Conservation (phyloP, 1,140 invertebrate genomes). For the Manduca sexta region DNA sequence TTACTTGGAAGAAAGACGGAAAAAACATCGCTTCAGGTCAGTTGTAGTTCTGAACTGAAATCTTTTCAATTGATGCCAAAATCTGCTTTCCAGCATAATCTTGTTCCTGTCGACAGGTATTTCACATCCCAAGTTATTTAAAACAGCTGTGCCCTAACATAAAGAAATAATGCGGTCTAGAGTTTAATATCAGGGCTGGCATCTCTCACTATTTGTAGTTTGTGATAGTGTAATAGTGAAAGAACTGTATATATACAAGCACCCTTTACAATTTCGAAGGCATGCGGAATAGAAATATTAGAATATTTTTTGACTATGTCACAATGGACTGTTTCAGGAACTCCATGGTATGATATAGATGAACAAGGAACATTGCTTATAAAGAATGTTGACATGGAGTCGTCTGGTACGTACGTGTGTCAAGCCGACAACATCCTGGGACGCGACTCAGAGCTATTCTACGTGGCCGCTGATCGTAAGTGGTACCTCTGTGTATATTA, state of each 20-base stretch:
- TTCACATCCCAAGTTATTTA: no score
- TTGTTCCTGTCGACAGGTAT: no score
- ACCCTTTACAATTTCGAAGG: background rate
- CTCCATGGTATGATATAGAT: constrained; percentile 25
- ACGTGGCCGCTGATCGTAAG: constrained; percentile 20
- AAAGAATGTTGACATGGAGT: constrained; percentile 22
- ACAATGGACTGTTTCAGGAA: constrained; percentile 15
- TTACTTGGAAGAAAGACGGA: constrained; percentile 29
- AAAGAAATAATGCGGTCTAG: no score
- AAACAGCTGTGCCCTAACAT: no score
- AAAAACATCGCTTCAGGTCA: constrained; percentile 25
- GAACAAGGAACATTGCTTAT: constrained; percentile 29
- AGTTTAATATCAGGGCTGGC: no score
- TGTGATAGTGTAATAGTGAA: no score
- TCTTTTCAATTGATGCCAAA: no score
- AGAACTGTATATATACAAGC: no score
- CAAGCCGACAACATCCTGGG: constrained; percentile 25
- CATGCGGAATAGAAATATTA: background rate
- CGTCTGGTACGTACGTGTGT: constrained; percentile 21
- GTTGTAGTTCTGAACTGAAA: background rate
- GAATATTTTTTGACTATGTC: no score
- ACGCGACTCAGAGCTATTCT: constrained; percentile 6
- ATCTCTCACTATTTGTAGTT: no score
- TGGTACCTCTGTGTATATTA: no score
- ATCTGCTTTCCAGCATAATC: no score